Conservation (phyloP, 2,888 invertebrate genomes). For the Eurytoma californica region DNA sequence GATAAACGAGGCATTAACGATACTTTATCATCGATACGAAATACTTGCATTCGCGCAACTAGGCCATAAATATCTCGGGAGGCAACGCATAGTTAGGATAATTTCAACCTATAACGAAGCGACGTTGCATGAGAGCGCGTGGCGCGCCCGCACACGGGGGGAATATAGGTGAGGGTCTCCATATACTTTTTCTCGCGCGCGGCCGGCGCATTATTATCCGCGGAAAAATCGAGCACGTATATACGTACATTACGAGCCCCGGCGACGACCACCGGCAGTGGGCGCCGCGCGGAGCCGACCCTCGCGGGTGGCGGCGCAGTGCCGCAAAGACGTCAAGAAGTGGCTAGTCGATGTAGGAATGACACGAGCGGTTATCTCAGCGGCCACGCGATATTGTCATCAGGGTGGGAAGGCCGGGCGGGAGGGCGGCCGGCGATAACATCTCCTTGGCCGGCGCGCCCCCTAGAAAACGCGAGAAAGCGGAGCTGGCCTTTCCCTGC, state of each 20-base stretch:
- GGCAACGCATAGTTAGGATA: conserved; percentile 19
- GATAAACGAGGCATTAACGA: too few relatives aligned
- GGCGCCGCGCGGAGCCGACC: not conserved
- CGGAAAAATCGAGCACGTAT: conserved; percentile 50
- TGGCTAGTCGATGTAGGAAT: conserved; percentile 73
- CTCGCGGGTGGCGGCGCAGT: not conserved
- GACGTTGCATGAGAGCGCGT: not conserved
- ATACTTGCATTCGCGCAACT: not conserved
- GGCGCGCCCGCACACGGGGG: not conserved
- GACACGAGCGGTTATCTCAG: conserved; percentile 75
- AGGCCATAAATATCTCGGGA: too few relatives aligned
- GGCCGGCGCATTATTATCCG: conserved; percentile 43
- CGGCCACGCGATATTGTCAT: conserved; percentile 75
- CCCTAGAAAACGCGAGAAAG: conserved; percentile 1
- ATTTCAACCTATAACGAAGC: conserved; percentile 29
- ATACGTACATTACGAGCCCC: conserved; percentile 8
- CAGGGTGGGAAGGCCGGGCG: conserved; percentile 61
- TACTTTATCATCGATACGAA: not conserved
- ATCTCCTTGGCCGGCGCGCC: conserved; percentile 62
- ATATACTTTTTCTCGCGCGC: conserved; percentile 10
- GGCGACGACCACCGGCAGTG: conserved; percentile 1
- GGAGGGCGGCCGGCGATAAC: conserved; percentile 63
- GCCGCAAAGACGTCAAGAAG: conserved; percentile 61
- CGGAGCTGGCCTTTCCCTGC: conserved; percentile 71
- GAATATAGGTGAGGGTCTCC: conserved; percentile 54